Evolutionary conservation across 2,888 invertebrate species (phyloP).

Genomic region (Aelia acuminata): DNA sequence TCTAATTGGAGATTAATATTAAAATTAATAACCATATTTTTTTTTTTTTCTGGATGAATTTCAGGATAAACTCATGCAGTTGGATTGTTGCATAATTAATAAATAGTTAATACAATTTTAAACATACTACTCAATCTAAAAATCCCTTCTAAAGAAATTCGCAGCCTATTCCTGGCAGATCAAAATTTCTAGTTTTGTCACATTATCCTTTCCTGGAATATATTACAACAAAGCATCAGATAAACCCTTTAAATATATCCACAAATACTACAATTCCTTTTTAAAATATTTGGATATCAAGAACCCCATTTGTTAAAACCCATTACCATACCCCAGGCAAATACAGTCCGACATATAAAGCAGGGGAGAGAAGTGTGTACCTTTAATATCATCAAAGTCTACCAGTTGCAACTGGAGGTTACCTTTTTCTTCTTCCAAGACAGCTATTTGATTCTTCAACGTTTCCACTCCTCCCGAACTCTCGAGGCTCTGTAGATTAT

Average conservation of each 20-base stretch:
- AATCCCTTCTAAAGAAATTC: background rate
- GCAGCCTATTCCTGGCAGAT: background rate
- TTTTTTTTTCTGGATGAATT: too few species aligned
- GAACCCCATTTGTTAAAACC: constrained; percentile 41
- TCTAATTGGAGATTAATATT: too few species aligned
- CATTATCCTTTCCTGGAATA: background rate
- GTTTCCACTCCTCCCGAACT: constrained; percentile 74
- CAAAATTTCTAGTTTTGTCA: background rate
- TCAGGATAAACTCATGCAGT: too few species aligned
- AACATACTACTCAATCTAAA: too few species aligned
- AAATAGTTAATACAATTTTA: too few species aligned
- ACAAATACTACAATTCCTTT: background rate
- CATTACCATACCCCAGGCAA: constrained; percentile 42
- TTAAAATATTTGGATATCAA: constrained; percentile 5
- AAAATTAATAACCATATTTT: too few species aligned
- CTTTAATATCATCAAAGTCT: constrained; percentile 76
- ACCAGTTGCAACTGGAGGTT: constrained; percentile 88
- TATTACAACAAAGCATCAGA: too few species aligned
- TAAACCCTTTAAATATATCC: too few species aligned
- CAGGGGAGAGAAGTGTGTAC: constrained; percentile 62
- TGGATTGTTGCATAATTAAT: too few species aligned
- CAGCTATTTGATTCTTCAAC: constrained; percentile 82
- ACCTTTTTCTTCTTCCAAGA: constrained; percentile 92
- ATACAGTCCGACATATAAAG: constrained; percentile 45
- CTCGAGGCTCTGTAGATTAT: constrained; percentile 59